Evolutionary conservation across 1,140 invertebrate species (phyloP).

Genomic region (Dinothrombium tinctorium): DNA sequence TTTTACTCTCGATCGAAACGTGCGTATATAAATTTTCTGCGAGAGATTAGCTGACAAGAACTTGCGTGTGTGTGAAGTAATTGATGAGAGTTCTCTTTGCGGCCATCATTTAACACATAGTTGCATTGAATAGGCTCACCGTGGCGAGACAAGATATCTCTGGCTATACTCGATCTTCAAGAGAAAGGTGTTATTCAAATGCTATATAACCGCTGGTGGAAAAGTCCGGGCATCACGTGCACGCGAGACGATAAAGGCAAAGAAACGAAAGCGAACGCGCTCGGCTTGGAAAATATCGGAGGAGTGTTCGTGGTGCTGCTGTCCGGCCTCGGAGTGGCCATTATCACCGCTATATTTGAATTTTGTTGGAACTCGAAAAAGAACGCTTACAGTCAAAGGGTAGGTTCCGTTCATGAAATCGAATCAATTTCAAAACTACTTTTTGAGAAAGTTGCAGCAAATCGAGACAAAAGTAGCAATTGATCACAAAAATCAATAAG

Average conservation of each 20-base stretch:
- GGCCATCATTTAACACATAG: neutral
- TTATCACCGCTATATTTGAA: slow-evolving; percentile 12
- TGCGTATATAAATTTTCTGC: neutral
- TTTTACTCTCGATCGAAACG: neutral
- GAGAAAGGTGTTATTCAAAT: slow-evolving; percentile 24
- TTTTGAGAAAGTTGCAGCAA: neutral
- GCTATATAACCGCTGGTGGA: slow-evolving; percentile 24
- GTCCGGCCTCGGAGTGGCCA: slow-evolving; percentile 21
- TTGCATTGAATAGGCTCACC: neutral
- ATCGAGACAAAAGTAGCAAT: neutral
- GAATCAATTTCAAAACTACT: too few relatives aligned
- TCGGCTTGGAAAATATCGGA: slow-evolving; percentile 12
- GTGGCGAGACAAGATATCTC: slow-evolving; percentile 17
- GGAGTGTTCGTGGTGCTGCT: slow-evolving; percentile 29
- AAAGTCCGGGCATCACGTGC: slow-evolving; percentile 16
- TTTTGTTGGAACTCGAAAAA: slow-evolving; percentile 12
- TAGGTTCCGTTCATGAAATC: neutral
- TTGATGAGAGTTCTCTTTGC: neutral
- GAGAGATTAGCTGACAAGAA: neutral
- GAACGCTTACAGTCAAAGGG: neutral
- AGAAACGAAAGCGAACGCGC: slow-evolving; percentile 12
- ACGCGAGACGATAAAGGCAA: slow-evolving; percentile 12
- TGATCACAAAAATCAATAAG: neutral
- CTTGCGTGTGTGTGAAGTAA: neutral
- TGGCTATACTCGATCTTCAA: slow-evolving; percentile 25